phyloP scores from a whole-genome alignment of 2,797 vertebrate species.

The Galaxias olidus region DNA sequence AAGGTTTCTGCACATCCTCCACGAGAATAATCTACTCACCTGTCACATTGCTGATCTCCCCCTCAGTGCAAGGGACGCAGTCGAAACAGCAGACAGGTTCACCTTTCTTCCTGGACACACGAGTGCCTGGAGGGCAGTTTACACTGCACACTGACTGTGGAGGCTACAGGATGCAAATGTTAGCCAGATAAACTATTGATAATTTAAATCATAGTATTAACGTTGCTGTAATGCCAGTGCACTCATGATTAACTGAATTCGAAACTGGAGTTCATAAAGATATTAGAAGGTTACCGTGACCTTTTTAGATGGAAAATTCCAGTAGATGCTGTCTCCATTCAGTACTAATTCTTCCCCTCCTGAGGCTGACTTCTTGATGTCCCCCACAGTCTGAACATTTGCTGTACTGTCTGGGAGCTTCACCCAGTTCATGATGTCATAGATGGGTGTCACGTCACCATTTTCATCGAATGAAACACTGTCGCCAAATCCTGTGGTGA shows the following conservation, averaged over 20 bases:
- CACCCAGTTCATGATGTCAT: neutral
- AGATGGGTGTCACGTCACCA: constrained; percentile 4
- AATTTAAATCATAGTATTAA: too few relatives aligned
- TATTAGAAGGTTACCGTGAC: neutral
- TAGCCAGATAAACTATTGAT: too few relatives aligned
- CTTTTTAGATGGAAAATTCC: constrained; percentile 1
- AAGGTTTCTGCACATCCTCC: too few relatives aligned
- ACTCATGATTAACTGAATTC: neutral
- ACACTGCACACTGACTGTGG: constrained; percentile 54
- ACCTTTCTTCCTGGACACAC: constrained; percentile 32
- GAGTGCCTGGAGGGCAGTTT: constrained; percentile 51
- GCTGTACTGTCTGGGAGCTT: neutral
- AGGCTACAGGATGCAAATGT: constrained; percentile 6
- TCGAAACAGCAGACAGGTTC: constrained; percentile 60
- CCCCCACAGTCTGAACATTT: neutral
- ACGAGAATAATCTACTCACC: constrained; percentile 27
- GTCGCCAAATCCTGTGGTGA: neutral
- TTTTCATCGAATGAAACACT: constrained; percentile 6
- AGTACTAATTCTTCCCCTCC: constrained; percentile 1
- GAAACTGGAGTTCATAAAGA: neutral
- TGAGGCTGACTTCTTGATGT: neutral
- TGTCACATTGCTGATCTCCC: constrained; percentile 56
- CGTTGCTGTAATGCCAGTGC: too few relatives aligned
- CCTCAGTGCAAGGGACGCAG: constrained; percentile 47
- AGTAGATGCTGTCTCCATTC: neutral